Conservation (phyloP, 2,113 vertebrate genomes). For the Alligator sinensis region DNA sequence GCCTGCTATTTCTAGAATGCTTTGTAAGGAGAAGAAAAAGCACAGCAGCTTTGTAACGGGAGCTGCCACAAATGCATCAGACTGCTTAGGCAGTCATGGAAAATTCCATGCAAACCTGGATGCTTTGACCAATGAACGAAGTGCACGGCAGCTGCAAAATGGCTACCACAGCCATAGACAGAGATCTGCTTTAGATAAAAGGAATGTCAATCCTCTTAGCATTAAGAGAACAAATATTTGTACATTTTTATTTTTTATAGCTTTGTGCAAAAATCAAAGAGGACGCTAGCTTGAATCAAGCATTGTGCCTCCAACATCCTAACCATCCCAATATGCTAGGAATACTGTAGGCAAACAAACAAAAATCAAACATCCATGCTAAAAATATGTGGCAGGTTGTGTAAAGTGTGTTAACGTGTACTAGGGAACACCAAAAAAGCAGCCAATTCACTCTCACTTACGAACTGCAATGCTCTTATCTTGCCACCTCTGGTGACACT, state of each 20-base stretch:
- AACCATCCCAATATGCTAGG: neutral
- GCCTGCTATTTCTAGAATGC: constrained; percentile 78
- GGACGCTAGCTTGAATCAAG: neutral
- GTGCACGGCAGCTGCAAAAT: constrained; percentile 37
- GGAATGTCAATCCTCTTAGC: constrained; percentile 16
- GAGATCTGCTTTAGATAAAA: constrained; percentile 28
- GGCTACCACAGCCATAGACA: neutral
- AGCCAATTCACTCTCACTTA: neutral
- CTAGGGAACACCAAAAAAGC: neutral
- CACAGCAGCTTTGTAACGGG: constrained; percentile 68
- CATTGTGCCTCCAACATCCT: neutral
- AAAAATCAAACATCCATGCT: neutral
- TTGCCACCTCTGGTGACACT: neutral
- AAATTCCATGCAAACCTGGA: constrained; percentile 82
- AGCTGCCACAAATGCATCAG: constrained; percentile 67
- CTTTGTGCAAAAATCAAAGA: neutral
- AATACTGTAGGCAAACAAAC: neutral
- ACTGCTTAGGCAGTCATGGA: constrained; percentile 79
- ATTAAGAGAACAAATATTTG: neutral
- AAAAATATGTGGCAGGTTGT: neutral
- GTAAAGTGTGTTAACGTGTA: neutral
- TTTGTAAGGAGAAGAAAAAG: constrained; percentile 73
- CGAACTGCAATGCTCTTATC: neutral
- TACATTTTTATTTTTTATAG: neutral
- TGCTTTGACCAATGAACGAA: constrained; percentile 63